These are phyloP conservation scores for Mus pahari DNA, from an alignment of 2,113 vertebrate genomes.

Conservation along the genomic window DNA sequence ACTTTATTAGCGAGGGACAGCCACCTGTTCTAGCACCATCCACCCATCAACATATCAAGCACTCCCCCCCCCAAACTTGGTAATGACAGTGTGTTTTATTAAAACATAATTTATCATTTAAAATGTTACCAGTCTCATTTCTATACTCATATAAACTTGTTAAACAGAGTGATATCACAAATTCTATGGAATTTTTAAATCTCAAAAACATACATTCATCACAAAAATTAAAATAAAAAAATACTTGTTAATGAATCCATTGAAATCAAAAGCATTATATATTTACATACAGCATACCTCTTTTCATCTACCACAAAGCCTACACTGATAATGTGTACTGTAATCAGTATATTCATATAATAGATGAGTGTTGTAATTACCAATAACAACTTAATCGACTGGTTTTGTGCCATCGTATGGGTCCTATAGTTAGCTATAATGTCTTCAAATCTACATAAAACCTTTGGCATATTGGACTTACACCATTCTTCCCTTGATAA, in stretches of 20 bases:
- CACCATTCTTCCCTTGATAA: background rate
- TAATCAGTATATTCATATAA: background rate
- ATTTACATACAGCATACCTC: background rate
- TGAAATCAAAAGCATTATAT: background rate
- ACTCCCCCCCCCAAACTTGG: background rate
- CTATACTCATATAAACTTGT: background rate
- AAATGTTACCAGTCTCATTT: background rate
- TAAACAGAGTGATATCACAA: background rate
- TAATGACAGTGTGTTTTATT: background rate
- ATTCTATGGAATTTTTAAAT: background rate
- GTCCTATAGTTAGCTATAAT: constrained; percentile 55
- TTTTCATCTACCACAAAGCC: constrained; percentile 14
- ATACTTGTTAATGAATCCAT: background rate
- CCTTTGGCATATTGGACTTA: background rate
- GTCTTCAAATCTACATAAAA: constrained; percentile 5
- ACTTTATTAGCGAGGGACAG: background rate
- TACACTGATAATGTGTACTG: background rate
- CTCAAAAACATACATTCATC: background rate
- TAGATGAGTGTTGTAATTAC: background rate
- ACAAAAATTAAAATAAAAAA: constrained; percentile 24
- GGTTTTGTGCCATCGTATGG: background rate
- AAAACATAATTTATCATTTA: background rate
- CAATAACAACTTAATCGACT: background rate
- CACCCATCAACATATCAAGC: background rate
- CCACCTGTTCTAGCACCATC: background rate